Evolutionary conservation across 1,140 invertebrate species (phyloP).

Genomic region (Lethocerus indicus): DNA sequence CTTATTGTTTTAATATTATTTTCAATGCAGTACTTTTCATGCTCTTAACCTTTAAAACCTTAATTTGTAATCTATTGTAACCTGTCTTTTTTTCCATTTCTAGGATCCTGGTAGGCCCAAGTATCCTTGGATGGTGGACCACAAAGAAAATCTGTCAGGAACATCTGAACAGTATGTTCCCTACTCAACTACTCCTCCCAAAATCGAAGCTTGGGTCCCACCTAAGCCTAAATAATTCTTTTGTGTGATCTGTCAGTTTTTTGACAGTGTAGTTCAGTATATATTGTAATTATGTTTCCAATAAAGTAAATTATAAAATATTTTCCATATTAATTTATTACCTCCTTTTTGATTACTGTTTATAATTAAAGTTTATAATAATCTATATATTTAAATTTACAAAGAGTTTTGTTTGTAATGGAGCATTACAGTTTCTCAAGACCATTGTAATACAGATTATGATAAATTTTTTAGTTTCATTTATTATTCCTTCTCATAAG

Average conservation of each 20-base stretch:
- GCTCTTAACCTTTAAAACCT: background rate
- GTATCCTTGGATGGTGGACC: constrained; percentile 73
- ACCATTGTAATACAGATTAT: no score
- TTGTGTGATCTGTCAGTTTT: no score
- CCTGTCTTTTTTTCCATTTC: constrained; percentile 13
- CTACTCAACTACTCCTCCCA: constrained; percentile 69
- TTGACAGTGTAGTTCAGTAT: background rate
- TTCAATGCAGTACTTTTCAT: background rate
- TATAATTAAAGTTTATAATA: no score
- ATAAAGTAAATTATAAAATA: no score
- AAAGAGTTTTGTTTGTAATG: no score
- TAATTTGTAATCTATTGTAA: background rate
- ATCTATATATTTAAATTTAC: no score
- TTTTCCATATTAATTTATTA: no score
- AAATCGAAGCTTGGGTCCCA: constrained; percentile 74
- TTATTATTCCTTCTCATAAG: no score
- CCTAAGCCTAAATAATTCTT: constrained; percentile 19
- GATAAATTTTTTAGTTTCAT: no score
- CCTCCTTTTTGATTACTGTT: no score
- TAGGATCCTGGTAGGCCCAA: constrained; percentile 54
- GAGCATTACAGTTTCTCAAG: no score
- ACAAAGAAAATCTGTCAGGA: constrained; percentile 68
- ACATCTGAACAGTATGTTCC: constrained; percentile 68
- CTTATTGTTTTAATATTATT: background rate
- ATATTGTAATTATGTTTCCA: background rate